These are phyloP conservation scores for Eilema sororculum DNA, from an alignment of 2,888 invertebrate species.

Conservation along the genomic window DNA sequence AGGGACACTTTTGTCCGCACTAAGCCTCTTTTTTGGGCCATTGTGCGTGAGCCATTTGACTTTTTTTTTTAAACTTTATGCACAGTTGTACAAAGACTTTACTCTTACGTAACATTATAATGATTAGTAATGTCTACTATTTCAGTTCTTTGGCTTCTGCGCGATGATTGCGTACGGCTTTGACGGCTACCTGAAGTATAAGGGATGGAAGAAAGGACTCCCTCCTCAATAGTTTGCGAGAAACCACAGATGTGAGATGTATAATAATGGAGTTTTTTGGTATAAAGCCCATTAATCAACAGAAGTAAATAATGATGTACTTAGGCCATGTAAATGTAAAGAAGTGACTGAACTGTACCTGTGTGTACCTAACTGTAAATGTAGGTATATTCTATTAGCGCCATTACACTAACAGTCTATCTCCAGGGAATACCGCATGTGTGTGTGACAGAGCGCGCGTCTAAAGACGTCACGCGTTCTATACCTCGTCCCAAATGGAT, in stretches of 20 bases:
- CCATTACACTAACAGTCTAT: no score
- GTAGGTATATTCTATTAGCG: no score
- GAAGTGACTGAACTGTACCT: not conserved
- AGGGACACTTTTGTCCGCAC: no score
- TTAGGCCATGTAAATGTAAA: constrained; percentile 2
- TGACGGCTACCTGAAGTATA: constrained; percentile 93
- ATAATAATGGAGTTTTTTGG: not conserved
- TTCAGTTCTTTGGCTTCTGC: constrained; percentile 95
- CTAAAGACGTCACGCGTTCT: no score
- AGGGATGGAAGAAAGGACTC: constrained; percentile 89
- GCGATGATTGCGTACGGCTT: constrained; percentile 93
- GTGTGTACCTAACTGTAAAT: not conserved
- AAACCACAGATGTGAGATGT: not conserved
- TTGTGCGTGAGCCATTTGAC: no score
- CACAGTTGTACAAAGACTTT: no score
- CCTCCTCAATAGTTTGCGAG: constrained; percentile 88
- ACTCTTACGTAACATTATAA: no score
- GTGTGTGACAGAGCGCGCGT: no score
- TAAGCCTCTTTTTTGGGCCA: no score
- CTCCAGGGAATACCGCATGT: no score
- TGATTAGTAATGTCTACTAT: constrained; percentile 46
- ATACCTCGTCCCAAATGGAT: no score
- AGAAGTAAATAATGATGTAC: not conserved
- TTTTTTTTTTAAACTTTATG: no score
- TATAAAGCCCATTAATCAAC: not conserved